Base-by-base conservation (phyloP, 2,113 vertebrate species). In the Rhegmatorhina hoffmannsi region DNA sequence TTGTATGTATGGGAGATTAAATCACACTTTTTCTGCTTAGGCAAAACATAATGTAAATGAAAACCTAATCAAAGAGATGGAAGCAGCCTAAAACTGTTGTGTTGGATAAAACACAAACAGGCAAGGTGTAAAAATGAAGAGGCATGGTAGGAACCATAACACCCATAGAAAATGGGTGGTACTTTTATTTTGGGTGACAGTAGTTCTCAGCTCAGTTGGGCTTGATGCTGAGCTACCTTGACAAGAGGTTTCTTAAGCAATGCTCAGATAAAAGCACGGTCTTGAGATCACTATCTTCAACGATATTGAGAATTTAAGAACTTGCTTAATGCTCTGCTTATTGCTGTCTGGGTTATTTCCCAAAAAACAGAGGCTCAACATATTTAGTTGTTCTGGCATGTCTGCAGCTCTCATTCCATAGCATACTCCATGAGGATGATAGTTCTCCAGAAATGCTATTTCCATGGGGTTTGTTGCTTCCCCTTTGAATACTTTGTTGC, bases 21-120 rank as follows among this genome's bases (percentile, higher is more conserved):
- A 93, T 91, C 93, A 95, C 83, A 75, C 34, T 95, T 97, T 93
- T 91, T 80, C 92, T 90, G 80, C 91, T 87, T 76, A 83, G 53
- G 26, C 70, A 88, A 94, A 94, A 47, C 16, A 47, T 28, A 87
- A 63, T 78, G 60, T 56, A 44, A 94, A 92, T 36, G 53, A 56
- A 59, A 70, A 73, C 55, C 40, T 90, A 81, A 93, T 89, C 31
- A 87, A 90, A 74, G 89, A 76, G 26, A 80, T 59, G 59, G 44
- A 84, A 95, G 94, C 77, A 83, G 49, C 29, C 84, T 97, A 91
- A 93, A 94, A 82, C 94, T 82, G 83, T 94, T 74, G 73, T 85
- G 75, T 94, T 85, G 94, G 73, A 67, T 64, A 64, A 96, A 97
- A 95, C 70, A 74, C 46, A 84, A 95, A 87, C 79, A 88, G 79